phyloP scores from a whole-genome alignment of 37 sponge, comb jelly and placozoan species.

The Bolinopsis microptera region DNA sequence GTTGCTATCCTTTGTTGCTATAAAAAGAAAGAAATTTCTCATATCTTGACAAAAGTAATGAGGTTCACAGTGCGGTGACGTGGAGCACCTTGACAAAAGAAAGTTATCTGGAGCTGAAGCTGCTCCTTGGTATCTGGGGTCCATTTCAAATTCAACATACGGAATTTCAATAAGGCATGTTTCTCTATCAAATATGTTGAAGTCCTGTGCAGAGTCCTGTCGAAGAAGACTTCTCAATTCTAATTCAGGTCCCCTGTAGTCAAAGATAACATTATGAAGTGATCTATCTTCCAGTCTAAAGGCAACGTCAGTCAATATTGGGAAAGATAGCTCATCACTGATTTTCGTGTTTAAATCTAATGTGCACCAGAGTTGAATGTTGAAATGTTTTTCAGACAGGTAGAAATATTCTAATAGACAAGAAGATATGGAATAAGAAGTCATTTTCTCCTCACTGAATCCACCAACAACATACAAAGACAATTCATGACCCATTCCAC shows the following conservation, averaged over 20 bases:
- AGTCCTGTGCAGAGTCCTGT: not conserved
- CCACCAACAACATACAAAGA: conserved; percentile 17
- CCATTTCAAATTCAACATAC: not conserved
- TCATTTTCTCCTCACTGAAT: not conserved
- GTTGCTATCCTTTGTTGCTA: not conserved
- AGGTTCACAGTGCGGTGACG: conserved; percentile 41
- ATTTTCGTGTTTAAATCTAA: not conserved
- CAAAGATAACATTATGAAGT: not conserved
- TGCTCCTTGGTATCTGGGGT: not conserved
- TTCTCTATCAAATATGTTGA: not conserved
- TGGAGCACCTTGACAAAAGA: conserved; percentile 11
- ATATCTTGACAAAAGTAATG: conserved; percentile 38
- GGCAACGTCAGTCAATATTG: not conserved
- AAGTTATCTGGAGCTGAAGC: not conserved
- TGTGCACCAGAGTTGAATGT: not conserved
- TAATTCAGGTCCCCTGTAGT: conserved; percentile 16
- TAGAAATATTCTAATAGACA: not conserved
- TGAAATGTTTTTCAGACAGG: not conserved
- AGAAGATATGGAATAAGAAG: conserved; percentile 8
- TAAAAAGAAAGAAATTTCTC: not conserved
- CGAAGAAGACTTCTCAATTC: not conserved
- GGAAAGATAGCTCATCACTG: not conserved
- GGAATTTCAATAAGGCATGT: not conserved
- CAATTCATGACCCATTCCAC: not conserved
- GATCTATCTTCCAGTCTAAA: not conserved